These are phyloP conservation scores for cat (Felis catus) DNA, from an alignment of 2,113 vertebrate genomes.

Conservation along the genomic window F.catus_Fca126_mat1.0 CM031419.1:30042501-30043000, in stretches of 20 bases:
- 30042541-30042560: neutral
- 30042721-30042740: neutral
- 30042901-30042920: neutral
- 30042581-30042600: neutral
- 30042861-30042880: neutral
- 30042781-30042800: neutral
- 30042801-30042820: neutral
- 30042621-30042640: neutral
- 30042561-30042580: neutral
- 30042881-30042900: neutral
- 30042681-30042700: neutral
- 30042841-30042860: slow-evolving; percentile 40
- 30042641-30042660: neutral
- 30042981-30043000: neutral
- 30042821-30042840: neutral
- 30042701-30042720: neutral
- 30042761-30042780: neutral
- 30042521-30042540: neutral
- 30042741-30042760: neutral
- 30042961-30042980: neutral
- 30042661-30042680: neutral
- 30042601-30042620: neutral
- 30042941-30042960: neutral
- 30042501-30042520: neutral
- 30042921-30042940: neutral